Evolutionary conservation across 2,888 invertebrate genomes (phyloP), one percentile per base, ranked within the genome.

Genomic region (Plemyria rubiginata): DNA sequence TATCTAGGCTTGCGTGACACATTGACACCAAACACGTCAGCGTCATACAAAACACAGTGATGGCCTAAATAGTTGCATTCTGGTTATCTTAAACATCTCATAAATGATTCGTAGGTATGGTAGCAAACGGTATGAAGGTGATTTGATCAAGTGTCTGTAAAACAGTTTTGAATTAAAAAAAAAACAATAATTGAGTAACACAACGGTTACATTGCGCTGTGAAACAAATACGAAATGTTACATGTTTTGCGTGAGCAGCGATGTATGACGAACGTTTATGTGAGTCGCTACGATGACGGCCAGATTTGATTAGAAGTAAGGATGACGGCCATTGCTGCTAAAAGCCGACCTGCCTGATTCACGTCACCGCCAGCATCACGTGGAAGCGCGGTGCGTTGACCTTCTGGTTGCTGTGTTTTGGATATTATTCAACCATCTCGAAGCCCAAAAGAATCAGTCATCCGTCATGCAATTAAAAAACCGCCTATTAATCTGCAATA

Each of bases 371-470:
- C 45, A 77, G 76, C 68, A 80, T 92, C 92, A 92, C 91, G 90
- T 89, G 90, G 78, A 78, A 73, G 73, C 75, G 51, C 71, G 78
- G 91, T 81, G 79, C 92, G 78, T 85, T 90, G 92, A 91, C 91
- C 92, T 78, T 79, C 74, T 71, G 72, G 90, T 90, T 78, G 79
- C 74, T 71, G 72, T 91, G 90, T 92, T 92, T 92, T 91, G 88
- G 88, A 86, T 87, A 36, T 28, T 49, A 86, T 80, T 77, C 69
- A 78, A 74, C 77, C 77, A 77, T 73, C 75, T 75, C 68, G n/a
- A 51, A 53, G 55, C 76, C 73, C 70, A 74, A 72, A 67, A 71
- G 70, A 73, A 79, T 80, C 76, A 71, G 76, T 80, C 82, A 79
- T 80, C 76, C 72, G 76, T 80, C 82, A 79, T 81, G 78, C 75